These are phyloP conservation scores for Sebastes cheni DNA, from an alignment of 2,797 vertebrate genomes.

Conservation along the genomic window DNA sequence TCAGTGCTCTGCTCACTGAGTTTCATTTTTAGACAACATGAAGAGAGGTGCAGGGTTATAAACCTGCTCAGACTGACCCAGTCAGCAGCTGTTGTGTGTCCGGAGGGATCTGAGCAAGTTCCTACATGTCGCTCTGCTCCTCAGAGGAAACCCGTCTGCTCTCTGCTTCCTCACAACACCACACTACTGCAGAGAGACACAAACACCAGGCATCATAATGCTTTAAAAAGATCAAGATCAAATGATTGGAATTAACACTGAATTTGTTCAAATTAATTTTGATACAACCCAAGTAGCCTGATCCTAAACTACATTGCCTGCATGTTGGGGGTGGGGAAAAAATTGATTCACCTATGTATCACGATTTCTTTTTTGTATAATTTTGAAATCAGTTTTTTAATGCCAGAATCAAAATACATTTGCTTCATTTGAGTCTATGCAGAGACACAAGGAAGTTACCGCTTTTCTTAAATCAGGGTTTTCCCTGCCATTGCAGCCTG, in stretches of 20 bases:
- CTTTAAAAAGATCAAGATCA: not conserved
- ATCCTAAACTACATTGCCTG: not conserved
- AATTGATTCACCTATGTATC: too few species aligned
- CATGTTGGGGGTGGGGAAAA: too few species aligned
- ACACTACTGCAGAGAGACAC: not conserved
- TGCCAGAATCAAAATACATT: rapidly evolving
- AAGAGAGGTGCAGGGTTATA: not conserved
- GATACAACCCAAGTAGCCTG: not conserved
- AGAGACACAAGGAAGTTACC: too few species aligned
- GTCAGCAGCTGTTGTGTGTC: slow-evolving; percentile 12
- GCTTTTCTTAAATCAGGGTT: too few species aligned
- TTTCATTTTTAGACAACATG: slow-evolving; percentile 15
- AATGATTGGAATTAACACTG: not conserved
- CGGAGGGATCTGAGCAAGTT: slow-evolving; percentile 34
- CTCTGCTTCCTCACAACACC: not conserved
- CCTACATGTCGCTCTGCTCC: slow-evolving; percentile 23
- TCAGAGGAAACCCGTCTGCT: slow-evolving; percentile 16
- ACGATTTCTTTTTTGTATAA: too few species aligned
- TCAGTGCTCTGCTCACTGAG: not conserved
- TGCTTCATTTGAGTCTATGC: too few species aligned
- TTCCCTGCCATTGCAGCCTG: rapidly evolving
- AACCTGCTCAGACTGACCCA: not conserved
- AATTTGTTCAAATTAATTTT: not conserved
- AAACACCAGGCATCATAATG: not conserved
- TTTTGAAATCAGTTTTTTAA: too few species aligned